Evolutionary conservation across 2,797 vertebrate genomes (phyloP).

Genomic region (Diglossa cyanea): DNA sequence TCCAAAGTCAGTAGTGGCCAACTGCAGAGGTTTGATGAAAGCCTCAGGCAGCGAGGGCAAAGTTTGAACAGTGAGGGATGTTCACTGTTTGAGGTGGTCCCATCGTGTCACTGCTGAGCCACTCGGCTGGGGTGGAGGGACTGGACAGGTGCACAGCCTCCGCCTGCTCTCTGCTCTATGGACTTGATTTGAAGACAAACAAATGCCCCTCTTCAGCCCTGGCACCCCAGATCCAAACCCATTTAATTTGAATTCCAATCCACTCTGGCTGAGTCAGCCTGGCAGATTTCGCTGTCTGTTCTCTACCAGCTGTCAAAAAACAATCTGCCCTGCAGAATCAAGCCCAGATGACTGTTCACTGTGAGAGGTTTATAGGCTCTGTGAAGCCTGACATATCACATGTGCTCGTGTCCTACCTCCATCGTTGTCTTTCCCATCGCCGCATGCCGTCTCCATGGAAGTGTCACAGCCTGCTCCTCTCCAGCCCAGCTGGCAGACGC

Average conservation of each 20-base stretch:
- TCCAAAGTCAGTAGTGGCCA: not conserved
- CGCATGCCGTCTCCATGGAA: constrained; percentile 96
- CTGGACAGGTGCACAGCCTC: not conserved
- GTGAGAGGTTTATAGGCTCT: not conserved
- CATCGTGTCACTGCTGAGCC: not conserved
- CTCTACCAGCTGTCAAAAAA: constrained; percentile 44
- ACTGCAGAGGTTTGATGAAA: not conserved
- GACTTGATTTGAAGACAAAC: not conserved
- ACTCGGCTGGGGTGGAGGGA: not conserved
- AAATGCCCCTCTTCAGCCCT: not conserved
- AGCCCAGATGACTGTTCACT: constrained; percentile 1
- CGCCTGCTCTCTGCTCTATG: not conserved
- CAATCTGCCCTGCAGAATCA: constrained; percentile 27
- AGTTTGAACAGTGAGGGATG: not conserved
- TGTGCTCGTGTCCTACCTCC: constrained; percentile 82
- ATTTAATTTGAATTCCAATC: constrained; percentile 1
- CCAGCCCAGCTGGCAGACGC: constrained; percentile 98
- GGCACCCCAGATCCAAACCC: not conserved
- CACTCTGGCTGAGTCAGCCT: constrained; percentile 25
- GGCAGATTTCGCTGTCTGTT: not conserved
- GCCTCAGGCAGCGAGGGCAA: not conserved
- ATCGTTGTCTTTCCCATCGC: constrained; percentile 96
- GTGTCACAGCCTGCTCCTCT: constrained; percentile 95
- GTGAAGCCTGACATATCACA: not conserved
- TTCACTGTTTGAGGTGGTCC: not conserved